Evolutionary conservation across 2,888 invertebrate genomes (phyloP), one percentile per base, ranked within the genome.

Genomic region (Drosophila ezoana): DNA sequence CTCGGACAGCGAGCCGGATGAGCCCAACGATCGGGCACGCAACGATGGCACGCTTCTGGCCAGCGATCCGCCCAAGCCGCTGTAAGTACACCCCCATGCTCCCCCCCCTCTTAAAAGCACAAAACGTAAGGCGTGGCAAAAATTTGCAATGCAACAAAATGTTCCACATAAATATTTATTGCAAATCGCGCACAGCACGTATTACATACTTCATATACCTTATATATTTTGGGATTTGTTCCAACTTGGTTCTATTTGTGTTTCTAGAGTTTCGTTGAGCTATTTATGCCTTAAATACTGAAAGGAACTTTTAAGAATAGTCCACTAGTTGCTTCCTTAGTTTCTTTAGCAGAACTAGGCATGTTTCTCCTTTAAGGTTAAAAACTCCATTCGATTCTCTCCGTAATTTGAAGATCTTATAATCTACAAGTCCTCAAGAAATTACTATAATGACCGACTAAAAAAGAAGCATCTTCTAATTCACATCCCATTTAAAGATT

Each of bases 41-140:
- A 97, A 98, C 89, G 98, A 99, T 93, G 99, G 98, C 72, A 98
- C 99, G 2, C 94, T 99, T 60, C 94, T 98, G 58, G 98, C 98
- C 72, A 98, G 98, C 89, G 98, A 99, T 93, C 98, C 98, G 60
- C 98, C 98, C 20, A 97, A 98, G 92, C 98, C 98, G 87, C 95
- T 99, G 98, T 97, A 93, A 96, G 97, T 95, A 86, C 13, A 8
- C 14, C 32, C 11, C 4, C 45, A 3, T n/a, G 38, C 38, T 18
- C 23, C 32, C 14, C 20, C 28, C 5, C 14, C 14, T 11, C 14
- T 6, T 14, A 28, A 11, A 32, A 60, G 60, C 74, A 68, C 68
- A 76, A 76, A 76, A 74, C 64, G 64, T 51, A 47, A 64, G 74
- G 68, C 68, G 74, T 77, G 63, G 60, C 65, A 70, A 37, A 20